A percentile compares a stretch with the other conserved stretches of the same genome.
These are phyloP conservation scores for Leucophenga montana DNA, from an alignment of 2,888 invertebrate genomes.

Conservation along the genomic window DNA sequence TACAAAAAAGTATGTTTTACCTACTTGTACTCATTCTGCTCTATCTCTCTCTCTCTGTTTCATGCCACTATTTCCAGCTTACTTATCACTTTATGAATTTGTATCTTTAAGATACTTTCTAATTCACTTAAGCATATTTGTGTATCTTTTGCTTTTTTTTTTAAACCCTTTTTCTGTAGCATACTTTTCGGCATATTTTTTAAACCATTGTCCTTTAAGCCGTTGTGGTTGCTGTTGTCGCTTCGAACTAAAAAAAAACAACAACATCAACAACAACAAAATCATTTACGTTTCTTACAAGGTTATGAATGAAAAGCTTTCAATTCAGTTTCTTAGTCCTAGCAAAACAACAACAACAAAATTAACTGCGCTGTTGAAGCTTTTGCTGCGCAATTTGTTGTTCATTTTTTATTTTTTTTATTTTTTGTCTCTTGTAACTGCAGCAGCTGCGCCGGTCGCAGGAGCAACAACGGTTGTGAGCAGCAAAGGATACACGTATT, in stretches of 20 bases:
- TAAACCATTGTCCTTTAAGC: not conserved
- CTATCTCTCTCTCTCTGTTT: too few species aligned
- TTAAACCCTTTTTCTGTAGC: not conserved
- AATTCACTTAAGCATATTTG: not conserved
- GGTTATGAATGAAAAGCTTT: constrained; percentile 72
- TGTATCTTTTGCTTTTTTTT: not conserved
- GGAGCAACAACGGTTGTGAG: not conserved
- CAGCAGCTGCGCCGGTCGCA: too few species aligned
- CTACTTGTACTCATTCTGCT: too few species aligned
- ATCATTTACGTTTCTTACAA: constrained; percentile 37
- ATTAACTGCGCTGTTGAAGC: not conserved
- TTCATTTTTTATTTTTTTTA: not conserved
- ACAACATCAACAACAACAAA: constrained; percentile 3
- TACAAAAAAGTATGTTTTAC: too few species aligned
- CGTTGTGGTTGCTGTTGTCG: constrained; percentile 25
- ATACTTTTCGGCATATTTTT: constrained; percentile 16
- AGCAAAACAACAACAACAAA: not conserved
- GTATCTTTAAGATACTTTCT: too few species aligned
- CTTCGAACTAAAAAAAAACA: not conserved
- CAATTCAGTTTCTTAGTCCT: constrained; percentile 40
- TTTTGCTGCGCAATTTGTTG: constrained; percentile 8
- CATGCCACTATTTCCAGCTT: too few species aligned
- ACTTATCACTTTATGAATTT: too few species aligned
- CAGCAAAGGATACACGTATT: not conserved
- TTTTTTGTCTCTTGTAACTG: not conserved